Evolutionary conservation across 1,140 invertebrate species (phyloP).

Genomic region (Rhagoletis zephyria): DNA sequence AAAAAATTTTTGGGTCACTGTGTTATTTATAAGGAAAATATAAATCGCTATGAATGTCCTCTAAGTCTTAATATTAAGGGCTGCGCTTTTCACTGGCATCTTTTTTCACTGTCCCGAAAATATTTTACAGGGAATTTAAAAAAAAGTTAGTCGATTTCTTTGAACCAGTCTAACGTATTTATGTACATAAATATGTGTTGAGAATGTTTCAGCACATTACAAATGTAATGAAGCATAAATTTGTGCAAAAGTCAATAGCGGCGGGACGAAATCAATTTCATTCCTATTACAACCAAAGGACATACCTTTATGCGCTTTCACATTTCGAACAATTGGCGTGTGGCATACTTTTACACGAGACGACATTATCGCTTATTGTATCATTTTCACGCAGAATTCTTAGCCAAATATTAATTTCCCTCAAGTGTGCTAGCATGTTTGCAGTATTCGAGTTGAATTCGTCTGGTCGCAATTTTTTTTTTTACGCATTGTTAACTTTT

Average conservation of each 20-base stretch:
- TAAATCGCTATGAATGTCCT: too few relatives aligned
- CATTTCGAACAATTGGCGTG: neutral
- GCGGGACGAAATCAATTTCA: neutral
- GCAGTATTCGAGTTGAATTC: neutral
- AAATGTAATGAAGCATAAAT: constrained; percentile 18
- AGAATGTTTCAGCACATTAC: too few relatives aligned
- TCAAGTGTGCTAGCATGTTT: constrained; percentile 1
- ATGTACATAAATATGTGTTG: too few relatives aligned
- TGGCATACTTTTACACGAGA: neutral
- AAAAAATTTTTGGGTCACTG: too few relatives aligned
- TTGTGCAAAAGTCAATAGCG: constrained; percentile 3
- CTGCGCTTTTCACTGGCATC: too few relatives aligned
- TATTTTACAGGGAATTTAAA: too few relatives aligned
- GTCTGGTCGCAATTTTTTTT: constrained; percentile 2
- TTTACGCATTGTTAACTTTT: constrained; percentile 29
- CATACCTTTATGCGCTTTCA: neutral
- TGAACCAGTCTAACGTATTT: too few relatives aligned
- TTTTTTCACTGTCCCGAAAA: too few relatives aligned
- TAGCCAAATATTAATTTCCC: constrained; percentile 25
- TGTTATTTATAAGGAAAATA: too few relatives aligned
- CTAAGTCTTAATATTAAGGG: too few relatives aligned
- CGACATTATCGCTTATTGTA: neutral
- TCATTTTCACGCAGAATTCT: neutral
- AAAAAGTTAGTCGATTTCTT: too few relatives aligned
- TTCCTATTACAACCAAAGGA: neutral